Conservation (phyloP, 2,113 vertebrate species). For the Prunella himalayana region DNA sequence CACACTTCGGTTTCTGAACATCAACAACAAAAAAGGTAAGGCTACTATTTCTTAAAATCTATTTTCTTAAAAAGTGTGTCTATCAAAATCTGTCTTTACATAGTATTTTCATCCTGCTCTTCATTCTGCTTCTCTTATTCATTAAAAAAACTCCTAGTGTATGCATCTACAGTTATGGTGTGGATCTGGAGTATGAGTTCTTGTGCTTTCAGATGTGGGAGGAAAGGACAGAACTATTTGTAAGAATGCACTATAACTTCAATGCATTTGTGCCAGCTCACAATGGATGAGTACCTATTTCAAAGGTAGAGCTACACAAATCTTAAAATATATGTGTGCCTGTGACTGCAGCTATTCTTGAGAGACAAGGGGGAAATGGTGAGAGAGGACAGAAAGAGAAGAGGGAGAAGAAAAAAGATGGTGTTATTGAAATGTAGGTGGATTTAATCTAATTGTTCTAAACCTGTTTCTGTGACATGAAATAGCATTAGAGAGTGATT, state of each 20-base stretch:
- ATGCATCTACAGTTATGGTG: neutral
- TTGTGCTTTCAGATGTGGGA: neutral
- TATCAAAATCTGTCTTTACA: neutral
- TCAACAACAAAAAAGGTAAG: slow-evolving; percentile 47
- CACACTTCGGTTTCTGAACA: neutral
- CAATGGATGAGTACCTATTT: neutral
- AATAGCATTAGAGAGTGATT: neutral
- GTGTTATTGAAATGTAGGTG: neutral
- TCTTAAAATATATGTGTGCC: neutral
- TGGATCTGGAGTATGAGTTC: neutral
- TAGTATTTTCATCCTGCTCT: neutral
- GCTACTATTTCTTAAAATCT: neutral
- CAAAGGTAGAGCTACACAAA: neutral
- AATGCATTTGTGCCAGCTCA: neutral
- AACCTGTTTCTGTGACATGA: neutral
- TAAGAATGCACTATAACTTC: neutral
- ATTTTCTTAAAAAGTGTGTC: neutral
- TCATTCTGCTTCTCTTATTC: neutral
- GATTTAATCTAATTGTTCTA: neutral
- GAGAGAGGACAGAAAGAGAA: neutral
- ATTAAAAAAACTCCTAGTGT: neutral
- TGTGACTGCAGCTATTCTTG: neutral
- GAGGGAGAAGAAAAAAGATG: neutral
- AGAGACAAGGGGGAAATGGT: neutral
- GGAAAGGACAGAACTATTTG: neutral